Evolutionary conservation across 2,797 vertebrate genomes (phyloP).

Genomic region (Rhinoraja longicauda): DNA sequence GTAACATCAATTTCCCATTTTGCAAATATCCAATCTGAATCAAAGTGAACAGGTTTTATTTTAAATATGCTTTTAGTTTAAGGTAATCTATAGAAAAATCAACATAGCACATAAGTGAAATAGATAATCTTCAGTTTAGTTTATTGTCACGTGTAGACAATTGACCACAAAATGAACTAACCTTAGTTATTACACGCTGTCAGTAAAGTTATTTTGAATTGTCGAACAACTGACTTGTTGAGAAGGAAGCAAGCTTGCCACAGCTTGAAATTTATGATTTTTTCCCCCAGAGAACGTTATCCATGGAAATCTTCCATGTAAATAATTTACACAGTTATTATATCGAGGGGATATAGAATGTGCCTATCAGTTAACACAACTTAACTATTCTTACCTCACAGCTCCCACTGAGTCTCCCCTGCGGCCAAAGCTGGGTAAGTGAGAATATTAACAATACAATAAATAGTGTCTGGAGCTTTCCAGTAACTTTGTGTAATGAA

Average conservation of each 20-base stretch:
- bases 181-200: neutral
- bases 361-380: conserved; percentile 41
- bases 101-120: neutral
- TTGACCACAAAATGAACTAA: neutral
- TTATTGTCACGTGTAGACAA: no score
- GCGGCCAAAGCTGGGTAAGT: conserved; percentile 81
- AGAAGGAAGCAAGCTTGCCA: neutral
- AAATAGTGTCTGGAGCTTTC: neutral
- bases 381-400: conserved; percentile 52
- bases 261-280: neutral
- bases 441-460: neutral
- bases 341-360: neutral
- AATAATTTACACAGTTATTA: conserved; percentile 19
- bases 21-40: neutral
- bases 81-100: neutral
- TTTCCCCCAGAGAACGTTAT: neutral
- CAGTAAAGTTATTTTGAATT: neutral
- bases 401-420: conserved; percentile 85
- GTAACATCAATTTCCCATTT: neutral
- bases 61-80: neutral
- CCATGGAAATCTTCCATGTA: neutral
- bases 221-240: neutral
- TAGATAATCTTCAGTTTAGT: no score
- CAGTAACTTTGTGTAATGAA: no score
- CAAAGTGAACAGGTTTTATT: neutral